Conservation (phyloP, 1,140 invertebrate genomes). For the Coptotermes formosanus region DNA sequence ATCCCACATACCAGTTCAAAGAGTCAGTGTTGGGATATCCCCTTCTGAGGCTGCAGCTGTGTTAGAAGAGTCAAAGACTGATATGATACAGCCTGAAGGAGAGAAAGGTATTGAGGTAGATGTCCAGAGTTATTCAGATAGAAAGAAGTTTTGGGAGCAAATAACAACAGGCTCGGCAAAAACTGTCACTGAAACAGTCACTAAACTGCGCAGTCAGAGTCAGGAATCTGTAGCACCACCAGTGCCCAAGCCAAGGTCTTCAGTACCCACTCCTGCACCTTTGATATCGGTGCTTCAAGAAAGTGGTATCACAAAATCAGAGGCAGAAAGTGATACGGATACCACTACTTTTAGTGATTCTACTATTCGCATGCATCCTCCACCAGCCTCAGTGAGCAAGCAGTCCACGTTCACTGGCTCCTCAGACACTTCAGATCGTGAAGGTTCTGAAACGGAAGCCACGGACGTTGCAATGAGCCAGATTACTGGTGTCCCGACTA, state of each 20-base stretch:
- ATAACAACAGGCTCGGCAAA: constrained; percentile 34
- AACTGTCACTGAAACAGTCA: not conserved
- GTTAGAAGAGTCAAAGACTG: not conserved
- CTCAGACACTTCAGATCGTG: constrained; percentile 36
- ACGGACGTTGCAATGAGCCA: constrained; percentile 21
- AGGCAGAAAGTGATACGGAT: constrained; percentile 38
- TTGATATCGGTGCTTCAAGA: constrained; percentile 3
- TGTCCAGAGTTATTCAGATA: constrained; percentile 46
- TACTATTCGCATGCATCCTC: constrained; percentile 34
- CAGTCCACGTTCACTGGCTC: constrained; percentile 35
- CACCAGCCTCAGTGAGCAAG: constrained; percentile 25
- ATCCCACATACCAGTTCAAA: constrained; percentile 23
- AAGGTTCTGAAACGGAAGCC: constrained; percentile 39
- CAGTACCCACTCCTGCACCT: not conserved
- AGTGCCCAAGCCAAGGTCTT: constrained; percentile 47
- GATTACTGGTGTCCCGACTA: constrained; percentile 37
- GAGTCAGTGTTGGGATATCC: constrained; percentile 22
- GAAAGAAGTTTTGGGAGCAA: constrained; percentile 54
- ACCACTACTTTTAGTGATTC: constrained; percentile 38
- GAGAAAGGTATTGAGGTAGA: constrained; percentile 33
- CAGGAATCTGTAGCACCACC: constrained; percentile 42
- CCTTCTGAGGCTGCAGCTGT: constrained; percentile 15
- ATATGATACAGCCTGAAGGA: not conserved
- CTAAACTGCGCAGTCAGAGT: not conserved
- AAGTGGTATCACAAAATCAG: constrained; percentile 28